These are phyloP conservation scores for Xestia xanthographa DNA, from an alignment of 2,888 invertebrate genomes.

Conservation along the genomic window DNA sequence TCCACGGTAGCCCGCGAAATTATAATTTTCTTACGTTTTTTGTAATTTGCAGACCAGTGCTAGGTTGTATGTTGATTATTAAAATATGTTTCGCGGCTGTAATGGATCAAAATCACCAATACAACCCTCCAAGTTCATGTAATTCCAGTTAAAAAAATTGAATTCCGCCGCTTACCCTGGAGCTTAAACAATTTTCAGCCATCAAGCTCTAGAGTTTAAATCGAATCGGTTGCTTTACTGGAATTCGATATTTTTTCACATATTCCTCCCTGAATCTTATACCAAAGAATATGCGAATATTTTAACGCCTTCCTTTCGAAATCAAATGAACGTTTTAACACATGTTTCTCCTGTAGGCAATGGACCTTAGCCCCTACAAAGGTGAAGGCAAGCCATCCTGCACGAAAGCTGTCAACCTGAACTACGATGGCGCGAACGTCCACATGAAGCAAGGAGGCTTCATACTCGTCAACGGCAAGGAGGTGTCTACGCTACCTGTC, in stretches of 20 bases:
- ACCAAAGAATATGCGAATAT: background rate
- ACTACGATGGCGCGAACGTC: slow-evolving; percentile 89
- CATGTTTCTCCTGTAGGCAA: slow-evolving; percentile 82
- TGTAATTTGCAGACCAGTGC: too few species aligned
- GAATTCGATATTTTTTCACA: background rate
- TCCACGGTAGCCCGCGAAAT: too few species aligned
- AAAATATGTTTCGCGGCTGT: too few species aligned
- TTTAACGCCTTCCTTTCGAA: background rate
- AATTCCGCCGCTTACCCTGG: too few species aligned
- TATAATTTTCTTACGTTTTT: too few species aligned
- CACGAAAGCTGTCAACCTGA: slow-evolving; percentile 94
- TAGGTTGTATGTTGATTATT: too few species aligned
- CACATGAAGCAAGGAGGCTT: slow-evolving; percentile 94
- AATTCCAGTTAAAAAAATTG: too few species aligned
- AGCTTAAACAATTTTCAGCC: background rate
- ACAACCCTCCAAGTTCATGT: too few species aligned
- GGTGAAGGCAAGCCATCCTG: slow-evolving; percentile 93
- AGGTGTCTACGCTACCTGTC: slow-evolving; percentile 92
- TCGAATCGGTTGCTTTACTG: background rate
- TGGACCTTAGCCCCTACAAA: slow-evolving; percentile 91
- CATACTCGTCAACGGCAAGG: slow-evolving; percentile 93
- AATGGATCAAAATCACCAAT: too few species aligned
- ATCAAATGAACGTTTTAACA: background rate
- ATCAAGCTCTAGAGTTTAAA: background rate
- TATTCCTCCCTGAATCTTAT: too few species aligned